These are phyloP conservation scores for Acanthopagrus latus DNA, from an alignment of 2,797 vertebrate genomes.

Conservation along the genomic window DNA sequence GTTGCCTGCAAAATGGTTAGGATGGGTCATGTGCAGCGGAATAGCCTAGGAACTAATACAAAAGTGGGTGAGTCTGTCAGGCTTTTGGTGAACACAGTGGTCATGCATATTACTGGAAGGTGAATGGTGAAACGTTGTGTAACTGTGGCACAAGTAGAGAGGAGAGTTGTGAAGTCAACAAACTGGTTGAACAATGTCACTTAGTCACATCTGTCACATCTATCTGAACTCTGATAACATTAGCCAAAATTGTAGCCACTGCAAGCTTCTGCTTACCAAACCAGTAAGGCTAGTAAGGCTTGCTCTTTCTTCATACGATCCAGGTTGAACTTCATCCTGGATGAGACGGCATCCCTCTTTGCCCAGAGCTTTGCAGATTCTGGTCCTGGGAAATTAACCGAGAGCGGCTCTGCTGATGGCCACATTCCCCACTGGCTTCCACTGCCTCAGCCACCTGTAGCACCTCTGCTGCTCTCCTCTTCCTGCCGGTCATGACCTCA, in stretches of 20 bases:
- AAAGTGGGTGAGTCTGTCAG: not conserved
- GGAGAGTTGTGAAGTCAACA: not conserved
- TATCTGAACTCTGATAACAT: not conserved
- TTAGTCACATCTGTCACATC: not conserved
- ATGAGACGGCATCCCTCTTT: not conserved
- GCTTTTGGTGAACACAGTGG: not conserved
- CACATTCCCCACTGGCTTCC: not conserved
- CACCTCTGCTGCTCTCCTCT: not conserved
- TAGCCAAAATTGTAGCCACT: not conserved
- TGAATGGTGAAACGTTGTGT: not conserved
- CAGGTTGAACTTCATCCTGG: not conserved
- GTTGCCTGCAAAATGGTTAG: not conserved
- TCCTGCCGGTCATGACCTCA: not conserved
- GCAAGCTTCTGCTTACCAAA: not conserved
- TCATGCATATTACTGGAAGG: not conserved
- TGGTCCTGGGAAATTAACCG: not conserved
- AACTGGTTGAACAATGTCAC: not conserved
- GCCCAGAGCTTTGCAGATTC: not conserved
- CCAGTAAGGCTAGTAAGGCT: not conserved
- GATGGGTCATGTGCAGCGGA: not conserved
- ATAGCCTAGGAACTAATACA: not conserved
- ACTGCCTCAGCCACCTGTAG: not conserved
- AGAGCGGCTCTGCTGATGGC: too few relatives aligned
- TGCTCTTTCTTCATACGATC: not conserved
- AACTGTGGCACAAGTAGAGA: not conserved